Conservation (phyloP, 2,888 invertebrate species). For the Augiades crinisus region DNA sequence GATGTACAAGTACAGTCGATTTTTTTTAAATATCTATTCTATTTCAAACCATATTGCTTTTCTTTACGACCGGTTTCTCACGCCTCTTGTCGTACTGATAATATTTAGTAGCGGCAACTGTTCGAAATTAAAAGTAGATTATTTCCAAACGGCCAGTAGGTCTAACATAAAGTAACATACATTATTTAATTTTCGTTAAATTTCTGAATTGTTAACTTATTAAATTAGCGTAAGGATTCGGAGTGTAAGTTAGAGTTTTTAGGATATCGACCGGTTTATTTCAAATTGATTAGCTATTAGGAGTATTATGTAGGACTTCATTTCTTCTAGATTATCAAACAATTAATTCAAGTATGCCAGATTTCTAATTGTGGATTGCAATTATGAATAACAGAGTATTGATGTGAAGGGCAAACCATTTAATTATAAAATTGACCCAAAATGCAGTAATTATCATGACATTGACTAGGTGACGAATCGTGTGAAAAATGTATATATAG, state of each 20-base stretch:
- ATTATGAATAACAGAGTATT: constrained; percentile 5
- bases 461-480: constrained; percentile 23
- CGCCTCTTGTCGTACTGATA: background rate
- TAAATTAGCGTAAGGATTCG: too few relatives aligned
- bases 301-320: too few relatives aligned
- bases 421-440: constrained; percentile 13
- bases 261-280: too few relatives aligned
- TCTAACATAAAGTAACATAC: background rate
- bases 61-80: constrained; percentile 8
- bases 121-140: background rate
- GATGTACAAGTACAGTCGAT: too few relatives aligned
- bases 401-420: constrained; percentile 5
- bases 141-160: background rate
- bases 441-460: constrained; percentile 27
- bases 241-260: too few relatives aligned
- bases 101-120: constrained; percentile 6
- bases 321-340: too few relatives aligned
- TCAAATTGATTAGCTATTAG: too few relatives aligned
- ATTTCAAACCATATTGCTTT: too few relatives aligned
- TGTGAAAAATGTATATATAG: constrained; percentile 40
- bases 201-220: too few relatives aligned
- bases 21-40: constrained; percentile 19
- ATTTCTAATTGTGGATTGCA: background rate
- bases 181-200: background rate
- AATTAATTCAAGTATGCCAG: too few relatives aligned